Evolutionary conservation across 2,888 invertebrate species (phyloP), one percentile per base, ranked within the genome.

Genomic region (Heliconius hortense): DNA sequence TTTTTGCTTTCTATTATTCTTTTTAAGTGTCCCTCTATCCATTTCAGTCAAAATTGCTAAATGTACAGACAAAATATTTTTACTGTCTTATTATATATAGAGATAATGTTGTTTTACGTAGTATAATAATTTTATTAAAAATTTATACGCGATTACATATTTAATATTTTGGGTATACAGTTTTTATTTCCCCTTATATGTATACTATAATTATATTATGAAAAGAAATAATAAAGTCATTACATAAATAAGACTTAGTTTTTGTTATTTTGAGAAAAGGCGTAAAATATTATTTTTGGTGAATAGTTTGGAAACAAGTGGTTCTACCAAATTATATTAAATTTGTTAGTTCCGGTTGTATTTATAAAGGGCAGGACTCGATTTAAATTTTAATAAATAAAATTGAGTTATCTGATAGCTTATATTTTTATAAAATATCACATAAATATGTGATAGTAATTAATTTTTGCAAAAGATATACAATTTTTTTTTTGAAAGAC

Each of bases 221-320:
- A 21, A 8, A 53, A 53, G 18, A 21, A 53, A 53, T 5, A 43
- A 43, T 43, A 43, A 18, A 43, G 18, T 48, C 43, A 5, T 48
- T 18, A 48, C 18, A 48, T 48, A 48, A 48, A 48, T 53, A n/a
- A n/a, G 1, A 10, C 0, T n/a, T 7, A 5, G 21, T 56, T n/a
- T 10, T n/a, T 53, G 18, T 53, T 21, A 0, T 21, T 60, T 35
- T 24, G 4, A 24, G 1, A 60, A 60, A 13, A 4, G 24, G 1
- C 4, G 13, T 5, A 26, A 15, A 60, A 60, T 15, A 13, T 13
- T 0, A 64, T n/a, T 39, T 64, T 24, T 39, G 15, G 7, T 15
- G 1, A 13, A n/a, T 24, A 88, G 80, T 85, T 93, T 92, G 88
- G 84, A 82, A 80, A 82, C 63, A 84, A 39, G 68, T 84, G 87